Conservation (phyloP, 2,888 invertebrate genomes). For the Drosophila basisetae region DNA sequence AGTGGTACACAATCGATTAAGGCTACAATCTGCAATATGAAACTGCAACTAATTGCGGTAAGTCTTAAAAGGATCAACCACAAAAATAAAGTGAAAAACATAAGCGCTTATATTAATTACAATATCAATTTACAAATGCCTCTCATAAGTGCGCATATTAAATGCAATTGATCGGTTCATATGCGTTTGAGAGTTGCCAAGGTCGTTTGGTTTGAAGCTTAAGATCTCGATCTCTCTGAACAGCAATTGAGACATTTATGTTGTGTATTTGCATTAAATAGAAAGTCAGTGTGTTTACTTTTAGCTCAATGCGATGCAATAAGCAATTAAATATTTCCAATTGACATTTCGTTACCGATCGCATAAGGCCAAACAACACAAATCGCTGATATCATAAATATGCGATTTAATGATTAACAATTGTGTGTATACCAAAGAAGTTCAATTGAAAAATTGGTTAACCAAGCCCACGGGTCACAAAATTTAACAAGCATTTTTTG, state of each 20-base stretch:
- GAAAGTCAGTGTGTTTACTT: conserved; percentile 60
- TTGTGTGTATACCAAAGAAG: conserved; percentile 65
- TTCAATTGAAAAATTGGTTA: conserved; percentile 61
- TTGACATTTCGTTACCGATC: conserved; percentile 62
- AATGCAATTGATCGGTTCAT: conserved; percentile 21
- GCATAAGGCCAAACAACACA: conserved; percentile 31
- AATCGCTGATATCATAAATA: conserved; percentile 51
- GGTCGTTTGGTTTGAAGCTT: conserved; percentile 64
- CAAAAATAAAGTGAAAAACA: conserved; percentile 2
- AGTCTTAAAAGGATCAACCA: conserved; percentile 54
- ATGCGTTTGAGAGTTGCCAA: conserved; percentile 46
- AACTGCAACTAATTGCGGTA: conserved; percentile 74
- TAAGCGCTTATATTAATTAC: background rate
- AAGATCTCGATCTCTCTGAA: conserved; percentile 43
- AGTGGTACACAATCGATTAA: conserved; percentile 41
- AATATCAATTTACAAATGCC: conserved; percentile 11
- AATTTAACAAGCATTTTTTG: conserved; percentile 62
- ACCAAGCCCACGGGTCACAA: conserved; percentile 72
- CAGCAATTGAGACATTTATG: conserved; percentile 41
- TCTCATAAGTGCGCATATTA: conserved; percentile 22
- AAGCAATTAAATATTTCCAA: conserved; percentile 63
- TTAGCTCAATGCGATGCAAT: conserved; percentile 60
- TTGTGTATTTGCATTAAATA: conserved; percentile 70
- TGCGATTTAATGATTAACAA: conserved; percentile 67
- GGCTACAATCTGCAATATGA: conserved; percentile 47